Conservation (phyloP, 2,888 invertebrate species). For the Orthosia incerta region DNA sequence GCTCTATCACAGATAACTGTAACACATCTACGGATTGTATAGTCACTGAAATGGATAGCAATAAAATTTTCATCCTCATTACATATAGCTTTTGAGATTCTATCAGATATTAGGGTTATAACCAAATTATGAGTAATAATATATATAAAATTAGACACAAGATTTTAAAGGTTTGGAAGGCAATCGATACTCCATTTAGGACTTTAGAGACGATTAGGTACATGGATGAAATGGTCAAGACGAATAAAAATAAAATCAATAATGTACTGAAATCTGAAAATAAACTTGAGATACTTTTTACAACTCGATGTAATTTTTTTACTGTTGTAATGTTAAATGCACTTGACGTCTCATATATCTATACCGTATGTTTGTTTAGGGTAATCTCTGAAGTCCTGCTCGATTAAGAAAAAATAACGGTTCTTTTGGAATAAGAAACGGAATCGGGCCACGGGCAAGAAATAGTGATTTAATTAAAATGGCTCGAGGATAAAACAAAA, state of each 20-base stretch:
- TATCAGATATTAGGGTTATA: slow-evolving; percentile 8
- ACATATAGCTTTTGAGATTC: slow-evolving; percentile 8
- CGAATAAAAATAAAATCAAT: not conserved
- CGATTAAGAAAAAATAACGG: not conserved
- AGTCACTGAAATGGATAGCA: slow-evolving; percentile 37
- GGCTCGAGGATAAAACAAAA: not conserved
- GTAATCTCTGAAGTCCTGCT: no score
- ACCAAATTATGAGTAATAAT: slow-evolving; percentile 1
- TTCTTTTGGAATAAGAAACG: not conserved
- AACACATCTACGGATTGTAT: slow-evolving; percentile 25
- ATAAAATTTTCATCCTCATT: slow-evolving; percentile 29
- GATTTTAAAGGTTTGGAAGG: not conserved
- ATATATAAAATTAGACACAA: no score
- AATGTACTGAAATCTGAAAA: not conserved
- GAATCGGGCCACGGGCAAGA: not conserved
- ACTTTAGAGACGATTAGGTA: not conserved
- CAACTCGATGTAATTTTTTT: not conserved
- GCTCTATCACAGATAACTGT: slow-evolving; percentile 5
- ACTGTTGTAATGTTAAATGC: not conserved
- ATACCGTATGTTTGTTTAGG: not conserved
- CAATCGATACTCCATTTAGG: not conserved
- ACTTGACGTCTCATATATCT: not conserved
- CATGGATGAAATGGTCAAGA: not conserved
- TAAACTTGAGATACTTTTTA: not conserved
- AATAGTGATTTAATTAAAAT: not conserved